A percentile compares a stretch with the other conserved stretches of the same genome.
Conservation (phyloP, 2,113 vertebrate genomes). For the Grallaria varia region DNA sequence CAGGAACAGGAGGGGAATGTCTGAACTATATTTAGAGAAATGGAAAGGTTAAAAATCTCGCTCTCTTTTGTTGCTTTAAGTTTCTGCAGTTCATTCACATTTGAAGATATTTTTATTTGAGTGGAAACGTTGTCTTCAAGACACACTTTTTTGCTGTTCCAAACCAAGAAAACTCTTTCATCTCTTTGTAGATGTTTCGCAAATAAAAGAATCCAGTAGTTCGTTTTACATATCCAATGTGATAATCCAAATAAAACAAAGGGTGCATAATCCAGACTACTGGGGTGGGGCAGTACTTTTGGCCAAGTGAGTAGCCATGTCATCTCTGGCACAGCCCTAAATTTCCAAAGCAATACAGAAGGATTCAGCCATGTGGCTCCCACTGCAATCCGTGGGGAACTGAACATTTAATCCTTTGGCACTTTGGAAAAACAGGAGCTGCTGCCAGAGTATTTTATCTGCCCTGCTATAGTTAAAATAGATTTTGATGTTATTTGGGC, state of each 20-base stretch:
- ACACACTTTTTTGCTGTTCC: background rate
- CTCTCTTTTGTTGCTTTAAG: background rate
- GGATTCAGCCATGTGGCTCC: conserved; percentile 32
- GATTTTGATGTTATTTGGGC: conserved; percentile 63
- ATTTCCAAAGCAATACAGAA: conserved; percentile 56
- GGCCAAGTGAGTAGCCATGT: conserved; percentile 8
- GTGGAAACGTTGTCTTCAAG: conserved; percentile 7
- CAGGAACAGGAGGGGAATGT: conserved; percentile 5
- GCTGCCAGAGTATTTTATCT: conserved; percentile 28
- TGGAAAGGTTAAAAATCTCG: conserved; percentile 17
- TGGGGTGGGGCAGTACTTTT: conserved; percentile 24
- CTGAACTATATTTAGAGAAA: conserved; percentile 39
- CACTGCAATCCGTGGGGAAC: background rate
- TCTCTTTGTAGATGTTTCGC: conserved; percentile 2
- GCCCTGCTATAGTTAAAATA: conserved; percentile 67
- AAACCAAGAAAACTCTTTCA: conserved; percentile 10
- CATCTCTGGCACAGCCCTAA: conserved; percentile 21
- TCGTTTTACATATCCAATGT: conserved; percentile 19
- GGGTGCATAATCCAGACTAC: conserved; percentile 34
- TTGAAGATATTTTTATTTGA: background rate
- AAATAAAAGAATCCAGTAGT: conserved; percentile 39
- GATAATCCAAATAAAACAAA: conserved; percentile 45
- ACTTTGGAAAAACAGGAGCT: conserved; percentile 48
- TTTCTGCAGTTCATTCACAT: conserved; percentile 26
- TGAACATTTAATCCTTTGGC: conserved; percentile 34